Base-by-base conservation (phyloP, 2,888 invertebrate genomes). In the Cataglyphis livida region DNA sequence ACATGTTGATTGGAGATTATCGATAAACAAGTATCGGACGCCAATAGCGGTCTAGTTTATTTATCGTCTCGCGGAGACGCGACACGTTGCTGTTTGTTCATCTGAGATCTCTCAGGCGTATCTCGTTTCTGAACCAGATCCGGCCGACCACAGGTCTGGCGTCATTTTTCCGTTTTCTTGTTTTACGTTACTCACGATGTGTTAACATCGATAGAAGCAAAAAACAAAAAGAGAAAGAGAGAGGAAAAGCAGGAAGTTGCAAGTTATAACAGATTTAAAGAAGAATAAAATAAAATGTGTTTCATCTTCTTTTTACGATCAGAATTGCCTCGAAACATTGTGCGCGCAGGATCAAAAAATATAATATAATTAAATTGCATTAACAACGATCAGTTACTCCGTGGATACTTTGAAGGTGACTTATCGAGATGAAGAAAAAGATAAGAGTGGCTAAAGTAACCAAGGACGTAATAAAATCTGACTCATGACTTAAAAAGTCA, bases 91-190 rank as follows among this genome's bases (percentile, higher is more conserved):
- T 85, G 90, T 92, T 91, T 91, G 89, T 93, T 92, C 90, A 91
- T 91, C 91, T 91, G 89, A 90, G 90, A 91, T 94, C 94, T 79
- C 78, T 90, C 94, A 94, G 94, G 94, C 94, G 93, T 94, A 94
- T 94, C 94, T 90, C 88, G 90, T 94, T 94, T 93, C 94, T 92
- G 92, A 91, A 90, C 90, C 91, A 92, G 92, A 93, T 89, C 92
- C 93, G 92, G 91, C 91, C 91, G 91, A 94, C 94, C 94, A 91
- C 94, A 94, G 88, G 88, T 88, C 88, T 88, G 91, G 93, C 93
- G 91, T 93, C 93, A 87, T 93, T 93, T 94, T 93, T 92, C 91
- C 90, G 88, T 92, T 93, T 93, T 92, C 91, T 93, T 92, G 90
- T 91, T 89, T 91, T 90, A 85, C 84, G 79, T 91, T 90, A 88